Percentiles rank a stretch among this genome's conserved stretches.
These are phyloP conservation scores for Scatophagus argus DNA, from an alignment of 2,113 vertebrate species.

Conservation along the genomic window DNA sequence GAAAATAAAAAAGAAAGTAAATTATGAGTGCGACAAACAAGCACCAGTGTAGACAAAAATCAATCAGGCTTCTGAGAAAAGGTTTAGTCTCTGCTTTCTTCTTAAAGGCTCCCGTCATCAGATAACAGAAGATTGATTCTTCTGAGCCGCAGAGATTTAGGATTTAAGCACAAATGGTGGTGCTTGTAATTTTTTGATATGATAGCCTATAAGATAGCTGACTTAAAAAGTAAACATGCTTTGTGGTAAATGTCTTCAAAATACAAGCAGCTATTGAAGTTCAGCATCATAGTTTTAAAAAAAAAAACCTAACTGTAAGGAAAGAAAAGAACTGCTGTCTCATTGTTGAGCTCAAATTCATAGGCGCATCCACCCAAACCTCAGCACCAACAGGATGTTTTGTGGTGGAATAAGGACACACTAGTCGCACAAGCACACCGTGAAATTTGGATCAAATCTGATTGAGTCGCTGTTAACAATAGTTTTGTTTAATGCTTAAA, in stretches of 20 bases:
- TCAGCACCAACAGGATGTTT: background rate
- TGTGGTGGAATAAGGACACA: background rate
- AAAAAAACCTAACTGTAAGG: background rate
- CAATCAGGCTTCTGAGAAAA: constrained; percentile 17
- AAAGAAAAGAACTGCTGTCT: background rate
- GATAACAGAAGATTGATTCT: background rate
- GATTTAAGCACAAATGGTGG: background rate
- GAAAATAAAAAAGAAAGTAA: constrained; percentile 23
- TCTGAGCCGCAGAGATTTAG: background rate
- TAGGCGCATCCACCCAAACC: background rate
- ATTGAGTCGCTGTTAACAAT: background rate
- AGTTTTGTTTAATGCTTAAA: background rate
- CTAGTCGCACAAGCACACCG: background rate
- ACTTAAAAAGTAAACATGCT: background rate
- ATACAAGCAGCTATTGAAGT: background rate
- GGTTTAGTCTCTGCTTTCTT: background rate
- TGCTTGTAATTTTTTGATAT: background rate
- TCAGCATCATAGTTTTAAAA: background rate
- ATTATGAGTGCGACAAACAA: constrained; percentile 20
- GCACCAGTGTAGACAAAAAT: constrained; percentile 15
- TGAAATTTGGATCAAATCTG: background rate
- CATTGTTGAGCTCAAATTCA: background rate
- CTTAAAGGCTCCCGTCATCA: background rate
- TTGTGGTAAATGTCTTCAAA: background rate
- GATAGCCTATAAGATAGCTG: background rate